phyloP scores from a whole-genome alignment of 1,140 invertebrate genomes.

The Heterodera schachtii region DNA sequence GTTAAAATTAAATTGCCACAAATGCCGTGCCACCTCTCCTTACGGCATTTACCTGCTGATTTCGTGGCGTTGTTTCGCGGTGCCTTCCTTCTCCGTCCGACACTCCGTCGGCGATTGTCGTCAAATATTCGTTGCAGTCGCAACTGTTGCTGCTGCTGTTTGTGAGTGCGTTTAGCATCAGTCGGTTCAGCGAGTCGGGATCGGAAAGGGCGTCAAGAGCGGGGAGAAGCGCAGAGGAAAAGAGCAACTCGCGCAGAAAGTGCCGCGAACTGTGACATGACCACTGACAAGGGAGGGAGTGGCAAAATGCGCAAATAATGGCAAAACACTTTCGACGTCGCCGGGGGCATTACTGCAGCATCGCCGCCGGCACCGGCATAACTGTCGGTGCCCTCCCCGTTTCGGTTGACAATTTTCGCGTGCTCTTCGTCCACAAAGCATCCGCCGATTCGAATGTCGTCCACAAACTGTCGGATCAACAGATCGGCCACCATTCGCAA shows the following conservation, averaged over 20 bases:
- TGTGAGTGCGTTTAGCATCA: slow-evolving; percentile 39
- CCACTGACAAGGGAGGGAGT: slow-evolving; percentile 21
- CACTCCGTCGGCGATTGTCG: background rate
- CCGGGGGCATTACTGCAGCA: background rate
- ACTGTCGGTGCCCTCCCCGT: background rate
- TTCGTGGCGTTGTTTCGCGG: background rate
- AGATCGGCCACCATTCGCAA: slow-evolving; percentile 44
- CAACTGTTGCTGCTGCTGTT: background rate
- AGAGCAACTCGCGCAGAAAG: slow-evolving; percentile 49
- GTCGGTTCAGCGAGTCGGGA: slow-evolving; percentile 49
- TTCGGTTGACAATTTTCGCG: slow-evolving; percentile 10
- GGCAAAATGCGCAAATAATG: background rate
- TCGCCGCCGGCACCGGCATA: too few species aligned
- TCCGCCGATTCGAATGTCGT: slow-evolving; percentile 46
- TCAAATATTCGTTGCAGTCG: background rate
- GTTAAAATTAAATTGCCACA: background rate
- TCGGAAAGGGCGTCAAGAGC: slow-evolving; percentile 45
- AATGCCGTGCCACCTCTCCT: too few species aligned
- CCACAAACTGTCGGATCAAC: slow-evolving; percentile 39
- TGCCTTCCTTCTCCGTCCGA: background rate
- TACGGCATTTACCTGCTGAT: background rate
- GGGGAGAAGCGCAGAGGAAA: slow-evolving; percentile 43
- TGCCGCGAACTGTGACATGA: slow-evolving; percentile 54
- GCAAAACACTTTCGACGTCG: slow-evolving; percentile 1
- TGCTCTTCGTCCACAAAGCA: slow-evolving; percentile 44